These are phyloP conservation scores for Corythornis leucogaster DNA, from an alignment of 2,797 vertebrate species.

Conservation along the genomic window DNA sequence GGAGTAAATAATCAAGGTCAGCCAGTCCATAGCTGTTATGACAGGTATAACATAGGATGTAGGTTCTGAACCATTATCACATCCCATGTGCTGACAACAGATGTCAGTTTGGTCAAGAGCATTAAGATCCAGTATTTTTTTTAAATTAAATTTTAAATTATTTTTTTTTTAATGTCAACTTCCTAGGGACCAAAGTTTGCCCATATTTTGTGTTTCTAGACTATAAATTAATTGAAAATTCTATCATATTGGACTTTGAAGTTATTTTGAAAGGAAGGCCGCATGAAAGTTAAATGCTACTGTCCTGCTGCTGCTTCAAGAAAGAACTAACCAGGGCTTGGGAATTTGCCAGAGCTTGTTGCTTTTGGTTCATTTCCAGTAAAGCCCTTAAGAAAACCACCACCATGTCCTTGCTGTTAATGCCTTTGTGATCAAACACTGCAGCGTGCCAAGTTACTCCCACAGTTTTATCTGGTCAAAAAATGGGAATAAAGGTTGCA, in stretches of 20 bases:
- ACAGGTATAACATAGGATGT: not conserved
- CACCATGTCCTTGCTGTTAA: slow-evolving; percentile 23
- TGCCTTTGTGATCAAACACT: slow-evolving; percentile 28
- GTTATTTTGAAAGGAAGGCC: slow-evolving; percentile 16
- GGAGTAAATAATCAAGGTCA: slow-evolving; percentile 14
- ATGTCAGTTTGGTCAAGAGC: not conserved
- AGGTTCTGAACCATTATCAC: not conserved
- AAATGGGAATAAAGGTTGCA: not conserved
- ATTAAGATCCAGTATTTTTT: not conserved
- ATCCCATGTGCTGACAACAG: not conserved
- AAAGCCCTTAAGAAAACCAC: slow-evolving; percentile 38
- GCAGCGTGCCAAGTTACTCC: not conserved
- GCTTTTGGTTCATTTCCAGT: slow-evolving; percentile 43
- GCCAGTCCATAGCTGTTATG: not conserved
- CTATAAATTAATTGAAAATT: slow-evolving; percentile 28
- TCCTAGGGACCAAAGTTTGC: not conserved
- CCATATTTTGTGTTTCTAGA: not conserved
- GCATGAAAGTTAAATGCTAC: slow-evolving; percentile 8
- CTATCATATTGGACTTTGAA: slow-evolving; percentile 12
- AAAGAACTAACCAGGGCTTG: slow-evolving; percentile 22
- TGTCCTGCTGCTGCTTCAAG: not conserved
- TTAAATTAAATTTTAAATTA: too few species aligned
- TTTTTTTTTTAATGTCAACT: not conserved
- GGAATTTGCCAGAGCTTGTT: slow-evolving; percentile 49
- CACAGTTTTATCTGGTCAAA: not conserved